Evolutionary conservation across 2,888 invertebrate genomes (phyloP).

Genomic region (Pogonocherus hispidulus): DNA sequence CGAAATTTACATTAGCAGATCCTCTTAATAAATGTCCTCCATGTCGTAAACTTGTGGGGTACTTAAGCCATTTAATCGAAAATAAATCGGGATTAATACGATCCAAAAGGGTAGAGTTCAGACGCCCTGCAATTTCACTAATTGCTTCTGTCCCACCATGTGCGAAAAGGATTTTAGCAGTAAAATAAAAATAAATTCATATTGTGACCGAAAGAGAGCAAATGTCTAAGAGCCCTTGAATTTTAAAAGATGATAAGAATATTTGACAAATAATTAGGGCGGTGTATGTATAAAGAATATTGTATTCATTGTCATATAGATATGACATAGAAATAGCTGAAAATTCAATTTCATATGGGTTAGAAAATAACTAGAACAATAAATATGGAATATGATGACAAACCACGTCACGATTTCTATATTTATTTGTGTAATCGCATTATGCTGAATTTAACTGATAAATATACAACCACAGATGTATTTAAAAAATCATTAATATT

Average conservation of each 20-base stretch:
- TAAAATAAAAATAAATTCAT: neutral
- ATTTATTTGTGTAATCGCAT: neutral
- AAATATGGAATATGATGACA: neutral
- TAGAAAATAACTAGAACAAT: too few species aligned
- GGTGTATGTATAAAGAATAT: too few species aligned
- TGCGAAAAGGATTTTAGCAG: constrained; percentile 4
- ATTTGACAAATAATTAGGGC: too few species aligned
- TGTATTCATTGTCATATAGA: too few species aligned
- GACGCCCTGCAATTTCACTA: constrained; percentile 14
- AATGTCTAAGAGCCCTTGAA: neutral
- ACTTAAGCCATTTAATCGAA: constrained; percentile 9
- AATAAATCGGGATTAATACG: constrained; percentile 17
- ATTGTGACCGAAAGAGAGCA: neutral
- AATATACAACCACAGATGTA: neutral
- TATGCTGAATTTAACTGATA: neutral
- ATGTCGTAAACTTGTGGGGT: neutral
- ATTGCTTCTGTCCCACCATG: constrained; percentile 13
- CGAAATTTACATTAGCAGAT: constrained; percentile 1
- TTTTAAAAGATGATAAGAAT: too few species aligned
- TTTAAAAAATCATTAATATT: neutral
- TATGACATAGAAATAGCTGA: too few species aligned
- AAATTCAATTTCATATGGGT: too few species aligned
- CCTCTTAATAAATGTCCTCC: neutral
- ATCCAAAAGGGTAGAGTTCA: constrained; percentile 9
- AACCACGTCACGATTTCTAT: neutral